Evolutionary conservation across 2,113 vertebrate genomes (phyloP), one percentile per base, ranked within the genome.

Genomic region (Prionailurus bengalensis): DNA sequence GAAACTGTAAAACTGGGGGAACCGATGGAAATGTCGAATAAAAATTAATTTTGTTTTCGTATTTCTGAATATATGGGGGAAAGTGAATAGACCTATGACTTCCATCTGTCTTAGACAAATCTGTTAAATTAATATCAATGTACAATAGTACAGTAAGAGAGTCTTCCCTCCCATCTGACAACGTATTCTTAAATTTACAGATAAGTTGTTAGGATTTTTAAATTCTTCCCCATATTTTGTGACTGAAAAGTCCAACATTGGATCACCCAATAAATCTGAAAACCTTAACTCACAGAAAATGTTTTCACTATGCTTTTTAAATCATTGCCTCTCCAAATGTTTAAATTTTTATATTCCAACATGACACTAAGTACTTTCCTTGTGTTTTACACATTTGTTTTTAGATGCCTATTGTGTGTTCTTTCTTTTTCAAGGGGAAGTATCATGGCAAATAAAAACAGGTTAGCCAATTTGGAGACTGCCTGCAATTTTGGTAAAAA

Each of bases 391-490:
- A 82, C 63, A 25, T 66, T 96, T 95, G 31, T 63, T 73, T 97
- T 95, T 89, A 70, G 33, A 36, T 82, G 39, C 31, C 19, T 87
- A 33, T 85, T 96, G 81, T 95, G 36, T 93, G 58, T 93, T 90
- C 7, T 81, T 92, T 78, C 29, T 82, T 91, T 93, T 79, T 74
- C 63, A 92, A 87, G 21, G 36, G 42, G 63, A 85, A 88, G n/a
- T 85, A 48, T 79, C 42, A 85, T 96, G n/a, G 33, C 48, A 95
- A 45, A 91, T n/a, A 95, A 70, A 96, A 95, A 76, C 31, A 86
- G n/a, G 14, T 81, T 87, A 76, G n/a, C 51, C 42, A 74, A 10
- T 58, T 85, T 85, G 14, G 2, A 87, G 42, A 97, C 73, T 83
- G 13, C 45, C 70, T 95, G 2, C n/a, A 81, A 92, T 82, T 94